These are phyloP conservation scores for Scleropages formosus DNA, from an alignment of 2,797 vertebrate genomes.

Conservation along the genomic window DNA sequence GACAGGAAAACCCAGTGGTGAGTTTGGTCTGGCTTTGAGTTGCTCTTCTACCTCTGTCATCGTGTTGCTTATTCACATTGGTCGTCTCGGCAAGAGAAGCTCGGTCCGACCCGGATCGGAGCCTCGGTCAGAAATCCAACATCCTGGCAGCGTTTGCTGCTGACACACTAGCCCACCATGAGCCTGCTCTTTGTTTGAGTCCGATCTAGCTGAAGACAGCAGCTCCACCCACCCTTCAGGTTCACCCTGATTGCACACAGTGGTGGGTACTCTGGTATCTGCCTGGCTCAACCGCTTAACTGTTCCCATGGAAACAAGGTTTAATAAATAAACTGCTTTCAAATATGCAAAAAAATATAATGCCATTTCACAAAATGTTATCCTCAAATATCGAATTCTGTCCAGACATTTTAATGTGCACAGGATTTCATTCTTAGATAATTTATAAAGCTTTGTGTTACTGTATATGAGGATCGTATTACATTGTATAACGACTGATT, in stretches of 20 bases:
- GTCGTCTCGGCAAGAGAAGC: no score
- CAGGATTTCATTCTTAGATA: no score
- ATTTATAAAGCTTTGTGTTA: no score
- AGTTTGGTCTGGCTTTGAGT: neutral
- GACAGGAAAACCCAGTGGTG: neutral
- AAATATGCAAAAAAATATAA: no score
- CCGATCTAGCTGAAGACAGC: slow-evolving; percentile 49
- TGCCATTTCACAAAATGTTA: no score
- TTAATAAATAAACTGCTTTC: neutral
- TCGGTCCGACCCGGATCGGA: no score
- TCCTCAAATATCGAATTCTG: no score
- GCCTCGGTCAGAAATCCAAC: no score
- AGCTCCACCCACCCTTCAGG: slow-evolving; percentile 37
- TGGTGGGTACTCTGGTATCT: slow-evolving; percentile 57
- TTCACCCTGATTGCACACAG: slow-evolving; percentile 48
- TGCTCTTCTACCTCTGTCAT: no score
- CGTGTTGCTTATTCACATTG: no score
- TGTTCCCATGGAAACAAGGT: neutral
- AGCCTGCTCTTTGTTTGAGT: slow-evolving; percentile 55
- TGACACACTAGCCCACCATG: slow-evolving; percentile 51
- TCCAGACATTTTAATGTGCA: no score
- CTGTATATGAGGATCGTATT: neutral
- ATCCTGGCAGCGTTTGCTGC: slow-evolving; percentile 39
- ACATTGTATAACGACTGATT: neutral
- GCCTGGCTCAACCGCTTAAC: slow-evolving; percentile 42